These are phyloP conservation scores for Microtus montanus DNA, from an alignment of 2,113 vertebrate genomes.

Conservation along the genomic window DNA sequence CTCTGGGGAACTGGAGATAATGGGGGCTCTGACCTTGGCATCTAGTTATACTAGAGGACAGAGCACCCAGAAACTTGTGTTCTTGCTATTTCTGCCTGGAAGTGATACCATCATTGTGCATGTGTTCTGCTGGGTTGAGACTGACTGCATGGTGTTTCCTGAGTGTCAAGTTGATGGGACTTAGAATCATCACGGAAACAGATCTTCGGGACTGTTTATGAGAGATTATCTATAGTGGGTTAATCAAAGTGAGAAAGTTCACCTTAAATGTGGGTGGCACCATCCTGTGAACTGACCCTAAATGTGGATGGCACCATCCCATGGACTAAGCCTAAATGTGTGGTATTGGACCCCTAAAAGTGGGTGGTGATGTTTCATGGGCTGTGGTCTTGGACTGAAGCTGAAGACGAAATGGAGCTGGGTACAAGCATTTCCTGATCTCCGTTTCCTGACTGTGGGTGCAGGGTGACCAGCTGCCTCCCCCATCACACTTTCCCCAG, in stretches of 20 bases:
- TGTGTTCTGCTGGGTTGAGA: background rate
- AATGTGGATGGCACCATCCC: too few species aligned
- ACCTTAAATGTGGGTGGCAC: background rate
- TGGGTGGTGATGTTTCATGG: background rate
- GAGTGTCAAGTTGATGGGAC: background rate
- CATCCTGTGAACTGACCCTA: background rate
- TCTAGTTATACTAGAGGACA: background rate
- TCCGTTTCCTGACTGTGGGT: background rate
- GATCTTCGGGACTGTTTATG: background rate
- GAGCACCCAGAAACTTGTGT: background rate
- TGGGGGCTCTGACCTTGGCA: background rate
- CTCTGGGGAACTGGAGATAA: background rate
- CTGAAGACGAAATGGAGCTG: background rate
- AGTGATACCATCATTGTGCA: background rate
- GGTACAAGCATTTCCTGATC: background rate
- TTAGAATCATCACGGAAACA: background rate
- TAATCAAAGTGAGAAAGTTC: background rate
- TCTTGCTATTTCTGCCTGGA: background rate
- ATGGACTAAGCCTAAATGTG: background rate
- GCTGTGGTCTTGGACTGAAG: background rate
- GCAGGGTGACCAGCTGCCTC: background rate
- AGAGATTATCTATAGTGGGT: background rate
- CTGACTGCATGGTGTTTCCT: background rate
- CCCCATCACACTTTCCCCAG: background rate
- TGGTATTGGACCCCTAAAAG: too few species aligned